These are phyloP conservation scores for Clanis bilineata DNA, from an alignment of 2,888 invertebrate species.

Conservation along the genomic window DNA sequence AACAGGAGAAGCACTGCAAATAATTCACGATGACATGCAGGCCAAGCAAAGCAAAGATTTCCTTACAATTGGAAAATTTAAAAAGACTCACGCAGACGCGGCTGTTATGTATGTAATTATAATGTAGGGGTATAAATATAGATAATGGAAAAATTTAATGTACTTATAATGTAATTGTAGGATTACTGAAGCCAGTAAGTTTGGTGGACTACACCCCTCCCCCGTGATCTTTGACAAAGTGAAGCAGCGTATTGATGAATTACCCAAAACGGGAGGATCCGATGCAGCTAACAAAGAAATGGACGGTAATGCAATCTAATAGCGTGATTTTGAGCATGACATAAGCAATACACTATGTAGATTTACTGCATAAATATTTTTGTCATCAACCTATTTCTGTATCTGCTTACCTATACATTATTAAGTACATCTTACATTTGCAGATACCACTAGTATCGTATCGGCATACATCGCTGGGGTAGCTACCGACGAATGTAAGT, in stretches of 20 bases:
- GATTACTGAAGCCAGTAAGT: conserved; percentile 42
- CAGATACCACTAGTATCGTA: conserved; percentile 47
- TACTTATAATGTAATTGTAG: conserved; percentile 28
- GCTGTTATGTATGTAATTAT: conserved; percentile 45
- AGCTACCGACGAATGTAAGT: conserved; percentile 56
- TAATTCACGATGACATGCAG: conserved; percentile 43
- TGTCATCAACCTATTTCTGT: no score
- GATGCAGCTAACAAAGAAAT: conserved; percentile 36
- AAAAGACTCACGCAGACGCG: conserved; percentile 42
- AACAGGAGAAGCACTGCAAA: conserved; percentile 51
- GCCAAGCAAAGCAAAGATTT: conserved; percentile 47
- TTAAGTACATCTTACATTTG: no score
- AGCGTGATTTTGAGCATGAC: no score
- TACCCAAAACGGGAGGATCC: conserved; percentile 31
- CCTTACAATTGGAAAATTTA: conserved; percentile 46
- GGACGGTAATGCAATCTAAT: conserved; percentile 32
- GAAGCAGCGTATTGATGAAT: conserved; percentile 30
- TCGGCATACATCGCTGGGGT: conserved; percentile 46
- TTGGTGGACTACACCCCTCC: conserved; percentile 41
- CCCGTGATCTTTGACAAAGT: conserved; percentile 44
- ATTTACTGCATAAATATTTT: no score
- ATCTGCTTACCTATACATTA: no score
- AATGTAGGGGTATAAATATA: not conserved
- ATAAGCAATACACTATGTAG: no score
- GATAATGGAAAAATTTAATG: not conserved